These are phyloP conservation scores for Urophycis tenuis DNA, from an alignment of 2,797 vertebrate genomes.

Conservation along the genomic window DNA sequence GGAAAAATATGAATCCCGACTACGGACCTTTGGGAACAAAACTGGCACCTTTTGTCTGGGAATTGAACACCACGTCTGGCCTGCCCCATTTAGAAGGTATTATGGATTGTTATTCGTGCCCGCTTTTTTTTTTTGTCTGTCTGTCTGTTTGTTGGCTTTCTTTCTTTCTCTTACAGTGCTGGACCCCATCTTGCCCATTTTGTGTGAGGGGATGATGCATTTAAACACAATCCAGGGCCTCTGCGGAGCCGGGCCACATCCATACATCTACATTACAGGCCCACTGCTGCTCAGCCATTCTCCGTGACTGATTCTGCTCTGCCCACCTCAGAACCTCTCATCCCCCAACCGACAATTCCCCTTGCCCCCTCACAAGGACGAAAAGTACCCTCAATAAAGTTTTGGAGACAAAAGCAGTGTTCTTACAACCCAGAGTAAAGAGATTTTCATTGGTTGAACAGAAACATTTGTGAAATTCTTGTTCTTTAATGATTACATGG, in stretches of 20 bases:
- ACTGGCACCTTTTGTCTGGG: neutral
- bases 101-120: neutral
- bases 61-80: neutral
- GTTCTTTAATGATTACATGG: slow-evolving; percentile 23
- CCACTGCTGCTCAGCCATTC: slow-evolving; percentile 42
- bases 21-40: neutral
- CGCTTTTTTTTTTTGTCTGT: neutral
- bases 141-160: neutral
- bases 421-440: slow-evolving; percentile 16
- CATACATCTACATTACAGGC: slow-evolving; percentile 57
- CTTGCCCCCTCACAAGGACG: slow-evolving; percentile 46
- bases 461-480: slow-evolving; percentile 15
- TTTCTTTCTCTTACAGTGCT: neutral
- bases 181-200: slow-evolving; percentile 41
- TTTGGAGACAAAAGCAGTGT: slow-evolving; percentile 15
- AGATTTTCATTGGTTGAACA: slow-evolving; percentile 25
- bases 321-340: slow-evolving; percentile 6
- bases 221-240: slow-evolving; percentile 58
- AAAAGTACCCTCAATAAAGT: slow-evolving; percentile 36
- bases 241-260: slow-evolving; percentile 52
- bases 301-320: slow-evolving; percentile 47
- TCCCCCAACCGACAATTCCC: neutral
- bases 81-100: neutral
- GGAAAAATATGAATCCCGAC: no score
- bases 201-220: slow-evolving; percentile 52